Evolutionary conservation across 2,888 invertebrate genomes (phyloP).

Genomic region (Amphipoea lucens): DNA sequence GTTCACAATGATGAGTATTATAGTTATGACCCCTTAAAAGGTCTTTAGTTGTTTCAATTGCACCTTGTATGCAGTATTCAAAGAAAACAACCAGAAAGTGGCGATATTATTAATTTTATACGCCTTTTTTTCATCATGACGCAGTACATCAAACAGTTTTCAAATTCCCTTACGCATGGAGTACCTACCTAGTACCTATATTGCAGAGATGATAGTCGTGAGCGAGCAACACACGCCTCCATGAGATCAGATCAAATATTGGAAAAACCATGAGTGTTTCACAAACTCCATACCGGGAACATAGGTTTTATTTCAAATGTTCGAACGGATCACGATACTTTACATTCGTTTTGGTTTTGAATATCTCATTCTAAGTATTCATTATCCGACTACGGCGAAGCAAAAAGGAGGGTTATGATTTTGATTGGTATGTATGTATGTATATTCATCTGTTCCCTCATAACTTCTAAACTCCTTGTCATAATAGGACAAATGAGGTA

Average conservation of each 20-base stretch:
- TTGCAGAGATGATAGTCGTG: background rate
- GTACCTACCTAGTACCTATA: background rate
- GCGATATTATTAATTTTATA: background rate
- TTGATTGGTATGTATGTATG: too few species aligned
- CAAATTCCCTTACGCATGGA: background rate
- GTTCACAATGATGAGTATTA: background rate
- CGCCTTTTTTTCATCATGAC: background rate
- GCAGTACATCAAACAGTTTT: constrained; percentile 7
- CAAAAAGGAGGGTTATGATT: too few species aligned
- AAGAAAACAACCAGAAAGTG: background rate
- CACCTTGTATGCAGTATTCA: background rate
- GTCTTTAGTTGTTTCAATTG: background rate
- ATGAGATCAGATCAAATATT: constrained; percentile 60
- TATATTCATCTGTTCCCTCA: too few species aligned
- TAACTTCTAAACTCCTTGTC: too few species aligned
- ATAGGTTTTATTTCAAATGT: constrained; percentile 56
- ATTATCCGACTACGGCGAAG: too few species aligned
- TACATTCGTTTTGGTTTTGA: constrained; percentile 8
- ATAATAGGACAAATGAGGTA: too few species aligned
- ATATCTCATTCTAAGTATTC: background rate
- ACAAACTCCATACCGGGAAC: constrained; percentile 35
- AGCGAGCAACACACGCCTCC: constrained; percentile 22
- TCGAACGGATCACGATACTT: constrained; percentile 1
- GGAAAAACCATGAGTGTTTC: constrained; percentile 59
- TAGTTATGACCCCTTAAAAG: background rate